Evolutionary conservation across 1,140 invertebrate genomes (phyloP).

Genomic region (Drosophila ogumai): DNA sequence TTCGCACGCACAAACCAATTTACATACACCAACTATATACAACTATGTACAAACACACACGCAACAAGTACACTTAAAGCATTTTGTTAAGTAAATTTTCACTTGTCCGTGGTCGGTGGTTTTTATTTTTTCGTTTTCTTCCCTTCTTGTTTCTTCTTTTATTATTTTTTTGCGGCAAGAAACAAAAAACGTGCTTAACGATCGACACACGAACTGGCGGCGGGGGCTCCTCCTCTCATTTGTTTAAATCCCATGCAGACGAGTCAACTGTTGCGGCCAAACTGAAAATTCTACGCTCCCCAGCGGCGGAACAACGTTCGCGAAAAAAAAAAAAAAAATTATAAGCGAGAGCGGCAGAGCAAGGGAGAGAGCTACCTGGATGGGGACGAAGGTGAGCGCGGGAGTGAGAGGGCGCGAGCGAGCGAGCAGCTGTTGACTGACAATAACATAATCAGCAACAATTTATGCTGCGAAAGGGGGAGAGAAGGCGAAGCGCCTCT

Average conservation of each 20-base stretch:
- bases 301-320: conserved; percentile 26
- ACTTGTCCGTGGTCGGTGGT: conserved; percentile 23
- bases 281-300: conserved; percentile 70
- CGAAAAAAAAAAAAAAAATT: conserved; percentile 62
- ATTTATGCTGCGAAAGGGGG: conserved; percentile 65
- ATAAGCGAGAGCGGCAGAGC: conserved; percentile 19
- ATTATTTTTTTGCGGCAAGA: conserved; percentile 23
- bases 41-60: conserved; percentile 33
- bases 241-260: conserved; percentile 70
- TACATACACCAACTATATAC: conserved; percentile 45
- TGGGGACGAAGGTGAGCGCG: conserved; percentile 17
- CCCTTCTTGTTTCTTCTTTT: not conserved
- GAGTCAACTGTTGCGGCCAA: conserved; percentile 79
- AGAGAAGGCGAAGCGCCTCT: not conserved
- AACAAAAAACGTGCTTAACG: conserved; percentile 71
- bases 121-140: conserved; percentile 11
- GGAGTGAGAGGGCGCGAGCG: conserved; percentile 2
- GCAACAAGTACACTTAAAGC: conserved; percentile 36
- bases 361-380: conserved; percentile 7
- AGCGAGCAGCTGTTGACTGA: conserved; percentile 65
- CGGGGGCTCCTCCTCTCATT: conserved; percentile 32
- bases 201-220: conserved; percentile 56
- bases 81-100: conserved; percentile 43
- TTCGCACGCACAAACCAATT: conserved; percentile 53
- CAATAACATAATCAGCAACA: conserved; percentile 75